phyloP scores from a whole-genome alignment of 2,113 vertebrate genomes.

The Geococcyx californianus region DNA sequence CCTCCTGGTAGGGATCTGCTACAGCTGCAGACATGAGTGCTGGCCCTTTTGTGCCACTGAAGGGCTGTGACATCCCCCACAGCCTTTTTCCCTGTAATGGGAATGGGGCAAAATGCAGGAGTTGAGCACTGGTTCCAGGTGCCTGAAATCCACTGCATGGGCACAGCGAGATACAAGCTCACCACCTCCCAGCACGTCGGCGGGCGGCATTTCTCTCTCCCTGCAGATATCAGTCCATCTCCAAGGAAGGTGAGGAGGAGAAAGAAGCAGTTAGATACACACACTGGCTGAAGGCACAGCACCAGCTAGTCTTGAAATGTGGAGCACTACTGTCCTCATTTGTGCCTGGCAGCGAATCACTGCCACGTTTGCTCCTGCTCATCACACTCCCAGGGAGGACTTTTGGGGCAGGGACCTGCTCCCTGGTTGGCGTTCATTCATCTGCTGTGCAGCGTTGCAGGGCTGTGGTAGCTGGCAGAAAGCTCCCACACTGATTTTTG shows the following conservation, averaged over 20 bases:
- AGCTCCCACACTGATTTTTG: constrained; percentile 63
- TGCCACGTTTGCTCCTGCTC: background rate
- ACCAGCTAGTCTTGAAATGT: background rate
- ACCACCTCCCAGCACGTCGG: background rate
- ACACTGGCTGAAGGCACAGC: background rate
- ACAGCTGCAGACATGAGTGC: rapidly evolving
- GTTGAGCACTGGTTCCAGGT: background rate
- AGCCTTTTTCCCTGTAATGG: rapidly evolving
- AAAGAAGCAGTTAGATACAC: background rate
- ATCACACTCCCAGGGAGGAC: background rate
- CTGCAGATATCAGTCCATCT: background rate
- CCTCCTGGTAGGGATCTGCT: too few species aligned
- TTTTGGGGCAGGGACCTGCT: background rate
- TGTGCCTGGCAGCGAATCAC: background rate
- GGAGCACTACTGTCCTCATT: background rate
- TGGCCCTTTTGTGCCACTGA: background rate
- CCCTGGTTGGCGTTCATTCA: constrained; percentile 43
- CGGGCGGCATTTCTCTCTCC: background rate
- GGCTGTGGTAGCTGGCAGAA: constrained; percentile 7
- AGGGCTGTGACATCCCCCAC: background rate
- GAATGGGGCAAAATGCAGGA: rapidly evolving
- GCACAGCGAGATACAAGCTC: background rate
- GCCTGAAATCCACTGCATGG: background rate
- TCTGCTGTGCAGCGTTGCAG: background rate
- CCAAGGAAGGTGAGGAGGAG: background rate